A percentile compares a stretch with the other conserved stretches of the same genome.
Conservation (phyloP, 2,888 invertebrate genomes). For the Nomada fabriciana region DNA sequence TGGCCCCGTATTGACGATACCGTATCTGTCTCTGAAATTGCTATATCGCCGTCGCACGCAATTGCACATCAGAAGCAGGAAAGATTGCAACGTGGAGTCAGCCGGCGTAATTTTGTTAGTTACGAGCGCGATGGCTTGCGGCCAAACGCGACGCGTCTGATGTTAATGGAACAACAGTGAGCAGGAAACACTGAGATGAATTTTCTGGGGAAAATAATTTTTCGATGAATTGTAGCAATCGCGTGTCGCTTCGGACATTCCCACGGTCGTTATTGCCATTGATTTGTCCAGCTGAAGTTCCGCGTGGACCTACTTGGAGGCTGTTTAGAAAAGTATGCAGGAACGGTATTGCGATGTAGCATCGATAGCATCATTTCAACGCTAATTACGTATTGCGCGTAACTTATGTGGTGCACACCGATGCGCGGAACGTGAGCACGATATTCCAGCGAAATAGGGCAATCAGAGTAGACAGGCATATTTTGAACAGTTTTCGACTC, state of each 20-base stretch:
- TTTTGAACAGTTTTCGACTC: not conserved
- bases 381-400: not conserved
- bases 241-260: too few species aligned
- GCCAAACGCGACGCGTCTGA: not conserved
- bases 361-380: not conserved
- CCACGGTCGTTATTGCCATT: too few species aligned
- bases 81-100: not conserved
- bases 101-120: constrained; percentile 16
- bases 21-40: constrained; percentile 34
- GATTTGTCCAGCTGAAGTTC: too few species aligned
- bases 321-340: not conserved
- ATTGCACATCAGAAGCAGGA: not conserved
- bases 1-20: not conserved
- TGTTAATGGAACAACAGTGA: not conserved
- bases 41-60: constrained; percentile 1
- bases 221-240: too few species aligned
- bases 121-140: not conserved
- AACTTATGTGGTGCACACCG: not conserved
- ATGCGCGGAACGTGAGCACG: not conserved
- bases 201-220: not conserved
- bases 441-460: constrained; percentile 1
- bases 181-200: not conserved
- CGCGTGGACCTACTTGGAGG: not conserved
- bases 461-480: not conserved
- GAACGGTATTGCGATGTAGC: not conserved